These are phyloP conservation scores for Serripes groenlandicus DNA, from an alignment of 2,888 invertebrate species.

Conservation along the genomic window DNA sequence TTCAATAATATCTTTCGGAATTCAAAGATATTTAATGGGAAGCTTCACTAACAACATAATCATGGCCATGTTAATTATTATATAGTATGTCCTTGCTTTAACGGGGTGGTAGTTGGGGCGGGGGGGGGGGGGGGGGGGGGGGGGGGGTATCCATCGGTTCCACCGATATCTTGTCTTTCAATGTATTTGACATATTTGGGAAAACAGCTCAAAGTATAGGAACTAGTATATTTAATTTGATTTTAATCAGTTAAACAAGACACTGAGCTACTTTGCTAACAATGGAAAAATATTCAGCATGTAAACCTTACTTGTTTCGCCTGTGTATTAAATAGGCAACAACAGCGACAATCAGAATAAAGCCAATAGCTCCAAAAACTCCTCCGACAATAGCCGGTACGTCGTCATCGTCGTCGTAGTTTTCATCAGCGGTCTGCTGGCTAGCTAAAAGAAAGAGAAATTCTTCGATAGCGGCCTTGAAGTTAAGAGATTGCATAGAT, in stretches of 20 bases:
- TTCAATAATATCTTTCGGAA: no score
- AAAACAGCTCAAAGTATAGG: not conserved
- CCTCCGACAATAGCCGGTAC: slow-evolving; percentile 10
- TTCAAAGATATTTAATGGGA: not conserved
- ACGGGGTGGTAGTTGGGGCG: not conserved
- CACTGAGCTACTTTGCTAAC: not conserved
- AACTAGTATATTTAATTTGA: not conserved
- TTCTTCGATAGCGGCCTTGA: no score
- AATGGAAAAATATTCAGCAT: not conserved
- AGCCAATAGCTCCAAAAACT: slow-evolving; percentile 14
- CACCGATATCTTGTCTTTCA: not conserved
- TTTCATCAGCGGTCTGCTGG: not conserved
- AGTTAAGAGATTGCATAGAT: no score
- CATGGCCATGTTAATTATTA: not conserved
- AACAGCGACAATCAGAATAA: not conserved
- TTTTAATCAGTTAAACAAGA: not conserved
- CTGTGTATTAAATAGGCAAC: not conserved
- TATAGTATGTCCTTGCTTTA: not conserved
- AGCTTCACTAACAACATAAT: not conserved
- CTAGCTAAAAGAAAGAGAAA: no score
- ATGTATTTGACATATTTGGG: not conserved
- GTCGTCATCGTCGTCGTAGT: not conserved
- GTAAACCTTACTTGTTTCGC: not conserved
- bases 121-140: not conserved
- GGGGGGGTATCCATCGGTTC: not conserved